Evolutionary conservation across 2,888 invertebrate genomes (phyloP), one percentile per base, ranked within the genome.

Genomic region (Cerastis leucographa): DNA sequence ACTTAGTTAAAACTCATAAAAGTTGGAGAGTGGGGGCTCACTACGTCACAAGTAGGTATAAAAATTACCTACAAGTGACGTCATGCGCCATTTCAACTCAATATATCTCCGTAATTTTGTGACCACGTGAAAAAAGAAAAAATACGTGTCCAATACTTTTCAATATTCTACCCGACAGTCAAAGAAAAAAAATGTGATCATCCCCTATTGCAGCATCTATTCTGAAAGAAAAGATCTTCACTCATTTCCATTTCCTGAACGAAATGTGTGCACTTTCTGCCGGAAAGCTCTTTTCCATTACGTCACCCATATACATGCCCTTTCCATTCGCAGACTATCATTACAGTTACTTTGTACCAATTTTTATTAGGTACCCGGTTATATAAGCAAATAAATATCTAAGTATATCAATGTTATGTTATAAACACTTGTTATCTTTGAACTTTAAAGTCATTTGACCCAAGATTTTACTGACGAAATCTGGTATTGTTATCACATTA

Each of bases 391-490:
- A 11, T 80, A 42, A 40, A 59, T 64, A 25, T 17, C n/a, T 25
- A 42, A 8, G n/a, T 19, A 12, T n/a, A 42, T n/a, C 35, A n/a
- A 69, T 65, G 12, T 35, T 56, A 62, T 64, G 61, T 70, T n/a
- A 29, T 66, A 62, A 68, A 70, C 76, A 74, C 42, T 22, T 44
- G 42, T 76, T 67, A 83, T 74, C 86, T 72, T 74, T 78, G 75
- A 78, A 75, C 75, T 75, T 40, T 56, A 62, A 19, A 54, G 75
- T 61, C 72, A 74, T 44, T 70, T 22, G 25, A 22, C 64, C 25
- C 56, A 54, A 73, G 85, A 81, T 81, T 66, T 29, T 35, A 77
- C 80, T 80, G 86, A 75, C 64, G 59, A 71, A 80, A 83, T 82
- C 83, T 65, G 44, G 85, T 81, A 67, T 66, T 70, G 19, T 54